These are phyloP conservation scores for Melitaea athalia DNA, from an alignment of 2,888 invertebrate genomes.

Conservation along the genomic window DNA sequence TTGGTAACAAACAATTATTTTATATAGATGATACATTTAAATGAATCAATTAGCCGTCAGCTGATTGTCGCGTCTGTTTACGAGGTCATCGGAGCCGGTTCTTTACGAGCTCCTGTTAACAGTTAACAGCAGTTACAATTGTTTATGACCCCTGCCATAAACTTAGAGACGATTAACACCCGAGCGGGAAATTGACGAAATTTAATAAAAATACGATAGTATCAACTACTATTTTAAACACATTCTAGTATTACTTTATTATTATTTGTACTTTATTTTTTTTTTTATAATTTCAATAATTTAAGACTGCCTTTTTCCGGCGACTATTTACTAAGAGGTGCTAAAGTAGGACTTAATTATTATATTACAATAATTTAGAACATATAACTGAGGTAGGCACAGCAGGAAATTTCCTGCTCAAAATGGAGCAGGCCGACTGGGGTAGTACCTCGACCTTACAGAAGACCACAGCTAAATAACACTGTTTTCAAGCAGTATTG, in stretches of 20 bases:
- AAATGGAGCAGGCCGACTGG: too few species aligned
- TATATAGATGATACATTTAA: background rate
- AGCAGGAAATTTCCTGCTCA: too few species aligned
- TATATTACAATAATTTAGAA: too few species aligned
- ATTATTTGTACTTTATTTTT: background rate
- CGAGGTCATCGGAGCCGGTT: constrained; percentile 25
- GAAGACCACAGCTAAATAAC: too few species aligned
- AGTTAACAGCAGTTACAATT: constrained; percentile 43
- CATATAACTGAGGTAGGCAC: too few species aligned
- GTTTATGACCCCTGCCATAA: constrained; percentile 41
- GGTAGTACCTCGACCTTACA: too few species aligned
- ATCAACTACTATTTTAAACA: background rate
- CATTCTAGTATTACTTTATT: background rate
- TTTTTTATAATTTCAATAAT: too few species aligned
- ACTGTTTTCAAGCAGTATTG: too few species aligned
- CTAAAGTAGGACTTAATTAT: too few species aligned
- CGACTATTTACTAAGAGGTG: too few species aligned
- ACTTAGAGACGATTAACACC: constrained; percentile 24
- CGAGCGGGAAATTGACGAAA: constrained; percentile 15
- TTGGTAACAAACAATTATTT: background rate
- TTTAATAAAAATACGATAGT: constrained; percentile 8
- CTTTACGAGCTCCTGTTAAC: constrained; percentile 42
- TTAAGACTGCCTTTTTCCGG: too few species aligned
- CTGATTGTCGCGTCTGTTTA: constrained; percentile 13
- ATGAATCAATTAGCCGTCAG: constrained; percentile 1